phyloP scores from a whole-genome alignment of 2,888 invertebrate genomes.

The Troides helena region DNA sequence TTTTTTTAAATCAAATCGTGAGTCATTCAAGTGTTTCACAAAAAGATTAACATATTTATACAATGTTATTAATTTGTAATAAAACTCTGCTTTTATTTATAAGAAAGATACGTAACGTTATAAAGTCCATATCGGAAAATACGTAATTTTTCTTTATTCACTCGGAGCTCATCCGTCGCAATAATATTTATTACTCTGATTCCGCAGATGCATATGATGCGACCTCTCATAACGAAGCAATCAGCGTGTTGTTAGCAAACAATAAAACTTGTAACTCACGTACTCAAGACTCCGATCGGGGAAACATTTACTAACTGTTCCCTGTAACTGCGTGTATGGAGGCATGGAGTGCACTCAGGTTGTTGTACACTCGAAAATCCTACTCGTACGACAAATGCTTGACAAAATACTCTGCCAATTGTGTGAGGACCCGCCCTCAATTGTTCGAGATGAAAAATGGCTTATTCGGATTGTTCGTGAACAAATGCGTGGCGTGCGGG shows the following conservation, averaged over 20 bases:
- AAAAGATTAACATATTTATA: no score
- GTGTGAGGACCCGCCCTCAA: slow-evolving; percentile 76
- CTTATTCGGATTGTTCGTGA: slow-evolving; percentile 77
- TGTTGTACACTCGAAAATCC: slow-evolving; percentile 56
- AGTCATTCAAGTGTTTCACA: no score
- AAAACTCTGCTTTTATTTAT: no score
- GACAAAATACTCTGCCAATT: slow-evolving; percentile 79
- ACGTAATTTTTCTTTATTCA: no score
- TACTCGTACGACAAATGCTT: slow-evolving; percentile 71
- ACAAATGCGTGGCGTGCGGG: slow-evolving; percentile 79
- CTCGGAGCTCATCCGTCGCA: neutral
- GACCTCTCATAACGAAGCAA: slow-evolving; percentile 1
- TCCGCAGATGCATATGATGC: neutral
- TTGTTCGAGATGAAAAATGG: slow-evolving; percentile 79
- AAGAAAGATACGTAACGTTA: no score
- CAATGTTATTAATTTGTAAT: no score
- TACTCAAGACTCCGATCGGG: slow-evolving; percentile 18
- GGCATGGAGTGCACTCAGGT: slow-evolving; percentile 67
- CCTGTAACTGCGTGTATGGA: slow-evolving; percentile 34
- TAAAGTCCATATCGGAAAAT: no score
- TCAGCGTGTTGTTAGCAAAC: slow-evolving; percentile 10
- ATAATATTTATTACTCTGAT: neutral
- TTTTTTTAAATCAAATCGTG: no score
- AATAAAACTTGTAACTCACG: slow-evolving; percentile 4
- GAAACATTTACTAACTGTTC: slow-evolving; percentile 20